Conservation (phyloP, 2,888 invertebrate species). For the Sminthurinus aureus region DNA sequence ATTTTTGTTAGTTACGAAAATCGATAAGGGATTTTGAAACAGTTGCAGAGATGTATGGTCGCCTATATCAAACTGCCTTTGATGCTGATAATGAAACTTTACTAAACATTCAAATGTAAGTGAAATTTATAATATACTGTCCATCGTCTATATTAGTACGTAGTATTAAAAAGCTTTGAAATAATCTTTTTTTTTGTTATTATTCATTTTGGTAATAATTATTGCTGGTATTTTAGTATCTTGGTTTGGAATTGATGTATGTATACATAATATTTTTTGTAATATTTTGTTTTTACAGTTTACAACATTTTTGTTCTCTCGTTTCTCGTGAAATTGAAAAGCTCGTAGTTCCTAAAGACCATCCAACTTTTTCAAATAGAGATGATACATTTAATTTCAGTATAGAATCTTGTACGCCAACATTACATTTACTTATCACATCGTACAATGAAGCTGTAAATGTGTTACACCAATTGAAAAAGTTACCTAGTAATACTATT, state of each 20-base stretch:
- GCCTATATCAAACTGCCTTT: conserved; percentile 82
- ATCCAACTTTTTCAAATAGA: conserved; percentile 58
- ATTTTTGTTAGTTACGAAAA: conserved; percentile 70
- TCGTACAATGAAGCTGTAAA: conserved; percentile 53
- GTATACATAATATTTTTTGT: neutral
- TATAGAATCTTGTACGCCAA: conserved; percentile 14
- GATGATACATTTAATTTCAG: conserved; percentile 56
- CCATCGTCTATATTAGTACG: neutral
- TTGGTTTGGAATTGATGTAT: too few species aligned
- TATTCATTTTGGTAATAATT: neutral
- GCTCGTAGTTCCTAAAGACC: conserved; percentile 68
- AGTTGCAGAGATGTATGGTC: conserved; percentile 77
- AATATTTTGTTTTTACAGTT: conserved; percentile 64
- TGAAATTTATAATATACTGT: conserved; percentile 41
- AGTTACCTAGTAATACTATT: conserved; percentile 61
- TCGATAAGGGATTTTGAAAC: conserved; percentile 75
- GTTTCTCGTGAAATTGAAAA: conserved; percentile 79
- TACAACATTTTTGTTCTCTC: conserved; percentile 81
- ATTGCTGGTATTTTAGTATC: too few species aligned
- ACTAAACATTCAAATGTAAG: conserved; percentile 75
- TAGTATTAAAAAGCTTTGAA: neutral
- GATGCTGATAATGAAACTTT: conserved; percentile 84
- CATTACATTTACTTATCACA: conserved; percentile 52
- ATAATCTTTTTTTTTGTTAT: neutral
- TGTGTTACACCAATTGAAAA: conserved; percentile 44